Conservation (phyloP, 1,140 invertebrate genomes). For the Formica selysi region DNA sequence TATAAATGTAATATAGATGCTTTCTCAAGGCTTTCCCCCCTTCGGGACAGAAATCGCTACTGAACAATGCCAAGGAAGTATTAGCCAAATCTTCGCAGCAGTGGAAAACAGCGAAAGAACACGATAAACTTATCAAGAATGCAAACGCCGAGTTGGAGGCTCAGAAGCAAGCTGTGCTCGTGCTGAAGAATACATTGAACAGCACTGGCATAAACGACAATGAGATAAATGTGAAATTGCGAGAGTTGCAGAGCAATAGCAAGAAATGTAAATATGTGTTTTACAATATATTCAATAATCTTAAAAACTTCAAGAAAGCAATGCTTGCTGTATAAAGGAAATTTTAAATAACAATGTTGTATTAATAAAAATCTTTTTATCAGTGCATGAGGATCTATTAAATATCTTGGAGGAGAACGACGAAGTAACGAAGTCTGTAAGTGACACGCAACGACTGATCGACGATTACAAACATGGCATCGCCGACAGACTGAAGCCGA, state of each 20-base stretch:
- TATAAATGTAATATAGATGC: slow-evolving; percentile 33
- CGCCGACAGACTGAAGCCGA: slow-evolving; percentile 82
- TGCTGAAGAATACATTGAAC: slow-evolving; percentile 86
- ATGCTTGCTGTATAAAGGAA: slow-evolving; percentile 2
- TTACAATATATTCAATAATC: not conserved
- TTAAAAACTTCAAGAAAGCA: slow-evolving; percentile 30
- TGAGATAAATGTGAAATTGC: slow-evolving; percentile 85
- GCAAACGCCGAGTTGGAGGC: slow-evolving; percentile 80
- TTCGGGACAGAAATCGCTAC: slow-evolving; percentile 79
- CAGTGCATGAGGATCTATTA: slow-evolving; percentile 77
- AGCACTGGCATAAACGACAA: slow-evolving; percentile 87
- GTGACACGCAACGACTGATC: slow-evolving; percentile 84
- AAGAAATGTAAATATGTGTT: slow-evolving; percentile 74
- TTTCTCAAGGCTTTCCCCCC: slow-evolving; percentile 77
- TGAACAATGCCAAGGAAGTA: slow-evolving; percentile 85
- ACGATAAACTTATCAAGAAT: slow-evolving; percentile 75
- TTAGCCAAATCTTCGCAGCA: slow-evolving; percentile 84
- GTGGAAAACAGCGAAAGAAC: slow-evolving; percentile 82
- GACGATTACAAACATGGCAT: slow-evolving; percentile 83
- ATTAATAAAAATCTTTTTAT: slow-evolving; percentile 43
- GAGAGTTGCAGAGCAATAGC: slow-evolving; percentile 81
- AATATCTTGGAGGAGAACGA: slow-evolving; percentile 73
- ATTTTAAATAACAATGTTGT: not conserved
- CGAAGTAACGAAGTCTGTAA: slow-evolving; percentile 76
- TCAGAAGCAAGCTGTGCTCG: slow-evolving; percentile 85